A percentile compares a stretch with the other conserved stretches of the same genome.
phyloP scores from a whole-genome alignment of 2,113 vertebrate species.

The Gadus macrocephalus region DNA sequence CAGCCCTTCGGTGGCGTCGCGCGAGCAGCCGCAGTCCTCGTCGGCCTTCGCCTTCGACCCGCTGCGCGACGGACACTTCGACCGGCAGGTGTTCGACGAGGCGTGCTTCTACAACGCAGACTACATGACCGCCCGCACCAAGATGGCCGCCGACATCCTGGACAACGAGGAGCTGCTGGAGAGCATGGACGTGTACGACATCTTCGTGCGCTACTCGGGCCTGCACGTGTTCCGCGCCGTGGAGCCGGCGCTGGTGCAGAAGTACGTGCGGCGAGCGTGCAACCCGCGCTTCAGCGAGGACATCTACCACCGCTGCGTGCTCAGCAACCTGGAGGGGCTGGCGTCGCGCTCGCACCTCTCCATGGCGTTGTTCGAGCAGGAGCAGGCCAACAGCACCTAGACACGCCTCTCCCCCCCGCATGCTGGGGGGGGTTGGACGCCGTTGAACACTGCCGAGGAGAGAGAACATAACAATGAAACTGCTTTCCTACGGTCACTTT shows the following conservation, averaged over 20 bases:
- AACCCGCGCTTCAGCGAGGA: slow-evolving; percentile 90
- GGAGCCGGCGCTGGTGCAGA: slow-evolving; percentile 92
- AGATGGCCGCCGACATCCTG: slow-evolving; percentile 83
- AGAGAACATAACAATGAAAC: not conserved
- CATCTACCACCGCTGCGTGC: slow-evolving; percentile 90
- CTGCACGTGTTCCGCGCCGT: slow-evolving; percentile 92
- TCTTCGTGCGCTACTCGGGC: slow-evolving; percentile 91
- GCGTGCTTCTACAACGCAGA: slow-evolving; percentile 96
- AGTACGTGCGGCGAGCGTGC: slow-evolving; percentile 80
- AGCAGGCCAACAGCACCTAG: slow-evolving; percentile 94
- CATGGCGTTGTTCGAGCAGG: slow-evolving; percentile 90
- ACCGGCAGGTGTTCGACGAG: slow-evolving; percentile 87
- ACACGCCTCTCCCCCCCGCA: not conserved
- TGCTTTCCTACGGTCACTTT: too few relatives aligned
- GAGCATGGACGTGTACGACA: slow-evolving; percentile 90
- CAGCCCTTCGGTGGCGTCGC: slow-evolving; percentile 79
- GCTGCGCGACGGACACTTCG: slow-evolving; percentile 83
- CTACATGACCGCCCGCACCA: slow-evolving; percentile 89
- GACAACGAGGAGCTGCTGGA: slow-evolving; percentile 91
- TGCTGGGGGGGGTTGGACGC: not conserved
- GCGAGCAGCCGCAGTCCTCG: slow-evolving; percentile 73
- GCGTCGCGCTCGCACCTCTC: slow-evolving; percentile 88
- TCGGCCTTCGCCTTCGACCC: slow-evolving; percentile 72
- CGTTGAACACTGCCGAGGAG: not conserved
- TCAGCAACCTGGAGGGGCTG: slow-evolving; percentile 90